Evolutionary conservation across 2,113 vertebrate genomes (phyloP).

Genomic region (Romanogobio albipinnatus): DNA sequence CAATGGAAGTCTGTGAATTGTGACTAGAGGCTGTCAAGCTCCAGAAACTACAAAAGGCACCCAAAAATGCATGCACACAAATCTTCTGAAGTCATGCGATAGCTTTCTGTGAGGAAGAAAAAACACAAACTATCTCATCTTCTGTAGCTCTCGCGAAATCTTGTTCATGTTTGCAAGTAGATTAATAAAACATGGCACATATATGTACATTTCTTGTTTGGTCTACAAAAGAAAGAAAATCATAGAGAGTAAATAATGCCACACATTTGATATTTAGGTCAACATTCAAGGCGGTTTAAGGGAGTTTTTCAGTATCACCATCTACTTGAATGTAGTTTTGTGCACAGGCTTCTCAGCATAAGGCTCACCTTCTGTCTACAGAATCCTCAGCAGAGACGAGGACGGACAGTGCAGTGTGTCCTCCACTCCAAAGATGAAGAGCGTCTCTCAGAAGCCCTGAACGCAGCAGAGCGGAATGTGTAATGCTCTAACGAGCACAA

Average conservation of each 20-base stretch:
- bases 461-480: constrained; percentile 55
- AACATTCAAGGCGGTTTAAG: not conserved
- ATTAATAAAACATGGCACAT: not conserved
- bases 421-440: constrained; percentile 36
- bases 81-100: not conserved
- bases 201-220: not conserved
- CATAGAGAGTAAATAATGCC: not conserved
- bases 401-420: constrained; percentile 23
- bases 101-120: not conserved
- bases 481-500: constrained; percentile 68
- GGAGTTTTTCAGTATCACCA: not conserved
- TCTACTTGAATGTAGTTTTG: not conserved
- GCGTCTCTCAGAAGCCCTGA: constrained; percentile 47
- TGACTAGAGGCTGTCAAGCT: constrained; percentile 5
- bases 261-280: not conserved
- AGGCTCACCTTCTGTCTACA: constrained; percentile 42
- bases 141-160: not conserved
- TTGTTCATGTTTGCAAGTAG: not conserved
- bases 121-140: not conserved
- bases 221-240: not conserved
- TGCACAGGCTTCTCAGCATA: not conserved
- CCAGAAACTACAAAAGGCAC: constrained; percentile 14
- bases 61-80: not conserved
- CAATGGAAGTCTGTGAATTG: constrained; percentile 5
- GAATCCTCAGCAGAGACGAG: constrained; percentile 11